phyloP scores from a whole-genome alignment of 2,888 invertebrate genomes.

The Gasteruption jaculator region DNA sequence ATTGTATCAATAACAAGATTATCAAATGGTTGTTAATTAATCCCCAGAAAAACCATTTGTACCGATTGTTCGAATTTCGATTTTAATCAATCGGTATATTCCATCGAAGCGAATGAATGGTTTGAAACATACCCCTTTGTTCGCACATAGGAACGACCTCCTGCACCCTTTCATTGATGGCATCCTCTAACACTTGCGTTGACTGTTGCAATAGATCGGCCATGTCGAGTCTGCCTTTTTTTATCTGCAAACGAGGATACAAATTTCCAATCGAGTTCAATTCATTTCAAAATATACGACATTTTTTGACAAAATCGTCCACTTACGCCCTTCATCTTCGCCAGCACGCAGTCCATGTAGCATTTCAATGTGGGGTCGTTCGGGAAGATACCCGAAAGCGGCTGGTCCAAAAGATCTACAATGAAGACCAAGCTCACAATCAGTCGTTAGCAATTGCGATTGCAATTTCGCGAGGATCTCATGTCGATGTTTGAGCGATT shows the following conservation, averaged over 20 bases:
- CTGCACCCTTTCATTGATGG: not conserved
- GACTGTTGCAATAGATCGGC: constrained; percentile 1
- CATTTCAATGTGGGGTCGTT: constrained; percentile 47
- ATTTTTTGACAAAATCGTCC: constrained; percentile 8
- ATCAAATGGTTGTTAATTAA: too few species aligned
- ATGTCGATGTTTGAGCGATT: too few species aligned
- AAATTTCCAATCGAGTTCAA: constrained; percentile 1
- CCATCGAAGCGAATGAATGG: too few species aligned
- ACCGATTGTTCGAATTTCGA: too few species aligned
- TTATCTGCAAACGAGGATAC: constrained; percentile 1
- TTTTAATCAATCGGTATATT: too few species aligned
- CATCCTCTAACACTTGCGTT: not conserved
- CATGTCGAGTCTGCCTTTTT: constrained; percentile 1
- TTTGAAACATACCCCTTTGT: too few species aligned
- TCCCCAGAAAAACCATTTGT: too few species aligned
- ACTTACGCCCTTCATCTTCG: constrained; percentile 56
- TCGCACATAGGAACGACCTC: too few species aligned
- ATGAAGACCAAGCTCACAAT: not conserved
- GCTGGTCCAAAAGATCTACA: constrained; percentile 26
- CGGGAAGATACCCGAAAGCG: constrained; percentile 27
- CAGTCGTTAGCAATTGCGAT: too few species aligned
- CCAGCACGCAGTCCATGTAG: constrained; percentile 55
- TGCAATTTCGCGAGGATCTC: too few species aligned
- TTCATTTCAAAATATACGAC: too few species aligned
- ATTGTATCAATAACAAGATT: too few species aligned